These are phyloP conservation scores for Hypena proboscidalis DNA, from an alignment of 2,888 invertebrate genomes.

Conservation along the genomic window DNA sequence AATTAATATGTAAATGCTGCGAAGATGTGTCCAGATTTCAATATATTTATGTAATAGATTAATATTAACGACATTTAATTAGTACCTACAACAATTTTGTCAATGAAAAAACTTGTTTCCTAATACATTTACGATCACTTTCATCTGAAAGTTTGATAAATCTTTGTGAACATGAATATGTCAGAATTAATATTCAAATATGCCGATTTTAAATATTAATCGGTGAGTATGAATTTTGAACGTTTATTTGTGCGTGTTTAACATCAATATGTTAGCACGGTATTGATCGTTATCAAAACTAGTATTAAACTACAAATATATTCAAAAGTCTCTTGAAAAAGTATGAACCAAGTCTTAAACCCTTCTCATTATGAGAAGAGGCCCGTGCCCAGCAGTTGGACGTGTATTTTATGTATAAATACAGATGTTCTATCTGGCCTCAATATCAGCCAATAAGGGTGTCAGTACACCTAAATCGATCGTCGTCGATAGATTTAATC, in stretches of 20 bases:
- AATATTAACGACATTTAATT: slow-evolving; percentile 13
- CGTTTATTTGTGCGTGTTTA: background rate
- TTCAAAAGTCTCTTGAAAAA: no score
- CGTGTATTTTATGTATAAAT: no score
- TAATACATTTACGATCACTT: slow-evolving; percentile 1
- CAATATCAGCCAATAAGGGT: no score
- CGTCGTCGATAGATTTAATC: no score
- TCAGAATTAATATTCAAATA: slow-evolving; percentile 4
- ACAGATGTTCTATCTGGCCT: no score
- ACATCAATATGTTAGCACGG: background rate
- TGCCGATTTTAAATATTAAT: slow-evolving; percentile 1
- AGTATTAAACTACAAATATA: no score
- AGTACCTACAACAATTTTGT: slow-evolving; percentile 14
- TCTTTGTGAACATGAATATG: slow-evolving; percentile 2
- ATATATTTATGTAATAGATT: slow-evolving; percentile 15
- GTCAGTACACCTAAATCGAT: no score
- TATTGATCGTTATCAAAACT: background rate
- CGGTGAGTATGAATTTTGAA: background rate
- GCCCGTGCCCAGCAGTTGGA: no score
- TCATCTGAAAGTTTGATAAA: slow-evolving; percentile 4
- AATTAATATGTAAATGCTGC: slow-evolving; percentile 4
- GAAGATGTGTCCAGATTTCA: background rate
- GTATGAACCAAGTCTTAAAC: no score
- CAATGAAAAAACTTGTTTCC: slow-evolving; percentile 24
- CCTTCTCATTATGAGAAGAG: no score